Conservation (phyloP, 2,888 invertebrate genomes). For the Cyclophora punctaria region DNA sequence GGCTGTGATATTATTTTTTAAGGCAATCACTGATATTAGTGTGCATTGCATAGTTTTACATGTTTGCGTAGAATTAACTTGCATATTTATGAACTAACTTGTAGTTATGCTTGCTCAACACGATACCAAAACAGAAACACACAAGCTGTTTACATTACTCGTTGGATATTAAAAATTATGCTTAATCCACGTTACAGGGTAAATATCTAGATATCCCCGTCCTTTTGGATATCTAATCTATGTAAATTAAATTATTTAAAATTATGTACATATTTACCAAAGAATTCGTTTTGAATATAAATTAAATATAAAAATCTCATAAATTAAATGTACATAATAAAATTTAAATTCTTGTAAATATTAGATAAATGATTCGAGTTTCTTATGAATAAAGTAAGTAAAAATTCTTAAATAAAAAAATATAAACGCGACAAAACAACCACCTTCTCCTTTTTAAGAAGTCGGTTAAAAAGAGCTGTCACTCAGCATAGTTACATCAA, state of each 20-base stretch:
- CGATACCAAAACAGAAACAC: neutral
- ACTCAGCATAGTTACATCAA: slow-evolving; percentile 9
- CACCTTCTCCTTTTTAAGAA: too few relatives aligned
- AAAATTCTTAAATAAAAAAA: neutral
- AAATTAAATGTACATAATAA: too few relatives aligned
- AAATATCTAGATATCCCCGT: too few relatives aligned
- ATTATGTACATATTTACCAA: too few relatives aligned
- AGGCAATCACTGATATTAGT: slow-evolving; percentile 28
- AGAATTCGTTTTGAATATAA: neutral
- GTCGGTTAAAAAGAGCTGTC: neutral
- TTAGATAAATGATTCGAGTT: neutral
- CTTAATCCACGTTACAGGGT: too few relatives aligned
- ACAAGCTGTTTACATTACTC: too few relatives aligned
- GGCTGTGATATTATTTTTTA: slow-evolving; percentile 68
- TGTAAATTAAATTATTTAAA: too few relatives aligned
- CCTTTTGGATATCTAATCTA: too few relatives aligned
- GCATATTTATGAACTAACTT: slow-evolving; percentile 28
- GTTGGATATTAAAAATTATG: too few relatives aligned
- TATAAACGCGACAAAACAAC: too few relatives aligned
- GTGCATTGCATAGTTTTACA: slow-evolving; percentile 24
- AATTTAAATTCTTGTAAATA: too few relatives aligned
- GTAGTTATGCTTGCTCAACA: slow-evolving; percentile 5
- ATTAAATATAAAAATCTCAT: neutral
- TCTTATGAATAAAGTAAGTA: neutral
- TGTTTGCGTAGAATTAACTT: slow-evolving; percentile 32